Evolutionary conservation across 92 coral and sea anemone genomes (phyloP).

Genomic region (Phenganax marumi): DNA sequence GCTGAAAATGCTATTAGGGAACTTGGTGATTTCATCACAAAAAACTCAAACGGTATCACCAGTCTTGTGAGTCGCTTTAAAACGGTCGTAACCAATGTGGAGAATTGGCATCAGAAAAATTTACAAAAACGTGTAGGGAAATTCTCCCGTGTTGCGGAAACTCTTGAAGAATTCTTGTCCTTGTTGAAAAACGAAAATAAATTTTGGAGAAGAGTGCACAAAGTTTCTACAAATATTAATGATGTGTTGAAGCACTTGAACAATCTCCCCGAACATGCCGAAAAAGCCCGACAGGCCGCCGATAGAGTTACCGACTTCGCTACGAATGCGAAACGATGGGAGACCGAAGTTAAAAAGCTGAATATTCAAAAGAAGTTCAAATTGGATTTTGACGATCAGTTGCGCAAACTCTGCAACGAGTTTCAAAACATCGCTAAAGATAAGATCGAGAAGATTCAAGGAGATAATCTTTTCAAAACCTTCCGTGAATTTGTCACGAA

Average conservation of each 20-base stretch:
- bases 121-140: slow-evolving; percentile 75
- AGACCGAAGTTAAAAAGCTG: slow-evolving; percentile 74
- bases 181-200: slow-evolving; percentile 76
- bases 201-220: slow-evolving; percentile 64
- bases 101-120: slow-evolving; percentile 78
- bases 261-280: slow-evolving; percentile 76
- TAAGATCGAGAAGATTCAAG: slow-evolving; percentile 65
- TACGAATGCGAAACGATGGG: slow-evolving; percentile 64
- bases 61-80: slow-evolving; percentile 67
- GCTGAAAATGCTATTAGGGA: slow-evolving; percentile 70
- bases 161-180: slow-evolving; percentile 78
- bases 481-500: slow-evolving; percentile 68
- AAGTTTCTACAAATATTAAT: slow-evolving; percentile 67
- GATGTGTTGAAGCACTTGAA: slow-evolving; percentile 62
- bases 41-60: slow-evolving; percentile 60
- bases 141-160: slow-evolving; percentile 70
- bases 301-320: slow-evolving; percentile 80
- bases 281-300: slow-evolving; percentile 76
- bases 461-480: slow-evolving; percentile 62
- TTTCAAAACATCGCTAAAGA: slow-evolving; percentile 65
- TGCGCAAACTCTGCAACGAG: slow-evolving; percentile 73
- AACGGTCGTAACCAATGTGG: slow-evolving; percentile 73
- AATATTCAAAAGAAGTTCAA: slow-evolving; percentile 66
- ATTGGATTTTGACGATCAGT: slow-evolving; percentile 66
- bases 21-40: slow-evolving; percentile 69